phyloP scores from a whole-genome alignment of 2,113 vertebrate genomes.

The Psammodynastes pulverulentus region DNA sequence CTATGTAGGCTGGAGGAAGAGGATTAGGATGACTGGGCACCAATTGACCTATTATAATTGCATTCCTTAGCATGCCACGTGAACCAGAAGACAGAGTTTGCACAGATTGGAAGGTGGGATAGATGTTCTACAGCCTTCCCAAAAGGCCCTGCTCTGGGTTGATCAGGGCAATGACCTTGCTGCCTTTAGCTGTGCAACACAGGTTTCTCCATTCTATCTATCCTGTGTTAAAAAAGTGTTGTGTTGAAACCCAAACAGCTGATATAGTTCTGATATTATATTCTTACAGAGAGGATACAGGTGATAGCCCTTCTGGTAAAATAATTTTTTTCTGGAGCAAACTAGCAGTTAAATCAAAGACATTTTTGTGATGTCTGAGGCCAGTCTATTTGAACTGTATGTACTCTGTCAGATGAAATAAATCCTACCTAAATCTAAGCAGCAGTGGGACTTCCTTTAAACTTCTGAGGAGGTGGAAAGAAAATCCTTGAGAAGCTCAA shows the following conservation, averaged over 20 bases:
- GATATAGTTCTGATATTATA: constrained; percentile 12
- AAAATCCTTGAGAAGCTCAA: constrained; percentile 18
- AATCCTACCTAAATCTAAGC: constrained; percentile 17
- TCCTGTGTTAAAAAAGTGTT: neutral
- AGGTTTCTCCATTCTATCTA: neutral
- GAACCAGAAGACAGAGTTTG: neutral
- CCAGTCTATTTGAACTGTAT: constrained; percentile 30
- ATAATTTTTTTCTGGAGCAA: constrained; percentile 1
- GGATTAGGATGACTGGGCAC: neutral
- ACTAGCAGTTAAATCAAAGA: constrained; percentile 18
- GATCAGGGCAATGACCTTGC: no score
- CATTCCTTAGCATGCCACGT: neutral
- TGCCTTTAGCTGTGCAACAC: neutral
- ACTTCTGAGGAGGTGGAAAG: constrained; percentile 15
- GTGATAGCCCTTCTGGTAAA: neutral
- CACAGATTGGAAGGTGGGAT: neutral
- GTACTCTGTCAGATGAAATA: constrained; percentile 16
- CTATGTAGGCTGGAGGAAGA: neutral
- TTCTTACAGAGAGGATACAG: constrained; percentile 17
- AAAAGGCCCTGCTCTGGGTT: neutral
- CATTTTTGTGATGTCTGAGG: constrained; percentile 27
- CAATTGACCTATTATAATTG: neutral
- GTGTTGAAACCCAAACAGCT: neutral
- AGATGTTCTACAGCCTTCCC: neutral
- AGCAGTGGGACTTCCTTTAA: constrained; percentile 15